Evolutionary conservation across 1,140 invertebrate species (phyloP).

Genomic region (Solenopsis invicta): DNA sequence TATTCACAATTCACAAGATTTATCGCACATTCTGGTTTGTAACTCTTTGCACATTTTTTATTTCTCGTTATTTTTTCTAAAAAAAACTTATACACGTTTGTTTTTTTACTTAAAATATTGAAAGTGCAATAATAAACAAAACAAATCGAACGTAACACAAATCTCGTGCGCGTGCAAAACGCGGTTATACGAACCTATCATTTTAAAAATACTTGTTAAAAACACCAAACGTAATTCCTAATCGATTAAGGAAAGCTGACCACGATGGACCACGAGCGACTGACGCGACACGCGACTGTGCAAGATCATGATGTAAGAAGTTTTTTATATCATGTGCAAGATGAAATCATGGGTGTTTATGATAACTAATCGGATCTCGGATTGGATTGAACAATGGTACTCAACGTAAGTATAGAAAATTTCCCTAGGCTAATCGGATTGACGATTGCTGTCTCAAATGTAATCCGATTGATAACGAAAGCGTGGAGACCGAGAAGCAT

Average conservation of each 20-base stretch:
- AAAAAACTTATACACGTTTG: neutral
- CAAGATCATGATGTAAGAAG: no score
- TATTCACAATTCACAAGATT: neutral
- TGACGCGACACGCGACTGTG: no score
- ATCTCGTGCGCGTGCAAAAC: neutral
- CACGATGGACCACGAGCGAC: no score
- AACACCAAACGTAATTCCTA: neutral
- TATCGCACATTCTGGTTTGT: neutral
- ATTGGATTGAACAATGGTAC: no score
- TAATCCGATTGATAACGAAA: no score
- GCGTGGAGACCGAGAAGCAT: no score
- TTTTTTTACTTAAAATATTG: neutral
- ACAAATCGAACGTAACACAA: neutral
- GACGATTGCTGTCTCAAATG: no score
- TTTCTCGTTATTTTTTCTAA: neutral
- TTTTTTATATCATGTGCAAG: no score
- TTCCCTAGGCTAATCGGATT: no score
- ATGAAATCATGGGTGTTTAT: no score
- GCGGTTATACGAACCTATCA: conserved; percentile 24
- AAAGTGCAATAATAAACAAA: neutral
- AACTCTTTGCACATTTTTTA: neutral
- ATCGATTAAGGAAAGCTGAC: neutral
- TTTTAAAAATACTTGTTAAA: conserved; percentile 7
- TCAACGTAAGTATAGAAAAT: no score
- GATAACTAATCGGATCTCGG: no score